A percentile compares a stretch with the other conserved stretches of the same genome.
These are phyloP conservation scores for Drosophila algonquin DNA, from an alignment of 2,888 invertebrate genomes.

Conservation along the genomic window DNA sequence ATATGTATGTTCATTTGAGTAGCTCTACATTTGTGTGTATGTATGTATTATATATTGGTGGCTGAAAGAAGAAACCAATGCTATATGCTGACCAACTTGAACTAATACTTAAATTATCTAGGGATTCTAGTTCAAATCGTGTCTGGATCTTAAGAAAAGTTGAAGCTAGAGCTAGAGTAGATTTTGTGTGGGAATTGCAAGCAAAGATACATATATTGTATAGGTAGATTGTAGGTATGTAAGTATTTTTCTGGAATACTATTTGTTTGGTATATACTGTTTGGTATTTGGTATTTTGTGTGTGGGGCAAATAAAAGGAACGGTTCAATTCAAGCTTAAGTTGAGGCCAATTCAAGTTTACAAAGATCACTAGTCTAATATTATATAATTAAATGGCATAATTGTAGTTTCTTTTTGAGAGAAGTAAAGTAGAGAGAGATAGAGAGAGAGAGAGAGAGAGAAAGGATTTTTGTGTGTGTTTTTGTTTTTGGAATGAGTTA, in stretches of 20 bases:
- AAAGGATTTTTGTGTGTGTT: constrained; percentile 35
- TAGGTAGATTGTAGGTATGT: neutral
- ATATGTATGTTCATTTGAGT: too few relatives aligned
- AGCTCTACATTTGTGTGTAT: neutral
- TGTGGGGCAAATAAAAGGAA: constrained; percentile 49
- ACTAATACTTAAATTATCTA: constrained; percentile 26
- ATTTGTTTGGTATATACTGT: constrained; percentile 12
- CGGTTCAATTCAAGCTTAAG: constrained; percentile 36
- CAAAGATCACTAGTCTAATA: constrained; percentile 37
- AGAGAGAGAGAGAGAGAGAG: constrained; percentile 15
- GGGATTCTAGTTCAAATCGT: constrained; percentile 27
- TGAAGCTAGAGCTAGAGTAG: constrained; percentile 33
- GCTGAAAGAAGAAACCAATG: constrained; percentile 7
- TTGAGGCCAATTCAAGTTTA: constrained; percentile 58
- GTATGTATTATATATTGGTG: neutral
- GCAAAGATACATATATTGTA: constrained; percentile 20
- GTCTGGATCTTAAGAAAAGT: constrained; percentile 21
- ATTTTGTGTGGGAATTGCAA: constrained; percentile 42
- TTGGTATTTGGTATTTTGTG: constrained; percentile 17
- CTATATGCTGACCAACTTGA: constrained; percentile 14
- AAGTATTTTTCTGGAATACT: constrained; percentile 2
- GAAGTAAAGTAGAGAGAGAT: constrained; percentile 15
- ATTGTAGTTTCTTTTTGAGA: constrained; percentile 33
- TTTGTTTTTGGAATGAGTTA: constrained; percentile 50
- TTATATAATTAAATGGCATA: constrained; percentile 30